These are phyloP conservation scores for Galagoides demidoff DNA, from an alignment of 2,797 vertebrate genomes.

Conservation along the genomic window DNA sequence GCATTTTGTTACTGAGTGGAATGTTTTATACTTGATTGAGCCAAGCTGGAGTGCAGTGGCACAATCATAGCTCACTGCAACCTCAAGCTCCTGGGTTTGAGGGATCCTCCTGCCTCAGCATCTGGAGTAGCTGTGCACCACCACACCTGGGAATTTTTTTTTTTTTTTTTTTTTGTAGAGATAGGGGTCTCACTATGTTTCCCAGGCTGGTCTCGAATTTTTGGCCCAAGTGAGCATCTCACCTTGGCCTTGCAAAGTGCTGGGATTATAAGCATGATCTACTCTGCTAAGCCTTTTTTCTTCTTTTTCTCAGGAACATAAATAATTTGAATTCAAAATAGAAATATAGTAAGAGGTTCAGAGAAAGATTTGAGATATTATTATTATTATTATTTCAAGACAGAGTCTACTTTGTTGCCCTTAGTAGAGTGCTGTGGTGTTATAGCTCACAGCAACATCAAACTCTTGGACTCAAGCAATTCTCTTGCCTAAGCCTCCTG, in stretches of 20 bases:
- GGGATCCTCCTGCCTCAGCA: not conserved
- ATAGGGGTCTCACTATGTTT: not conserved
- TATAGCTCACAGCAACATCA: no score
- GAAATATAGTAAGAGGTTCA: conserved; percentile 2
- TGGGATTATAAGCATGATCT: not conserved
- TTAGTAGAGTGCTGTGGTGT: no score
- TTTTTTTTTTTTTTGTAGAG: not conserved
- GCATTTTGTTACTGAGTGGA: not conserved
- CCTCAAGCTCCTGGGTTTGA: not conserved
- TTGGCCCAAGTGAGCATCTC: not conserved
- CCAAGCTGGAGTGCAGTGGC: not conserved
- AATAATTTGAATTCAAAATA: conserved; percentile 20
- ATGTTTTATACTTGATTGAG: not conserved
- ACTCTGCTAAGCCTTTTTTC: not conserved
- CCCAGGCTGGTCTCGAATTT: not conserved
- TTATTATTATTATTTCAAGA: no score
- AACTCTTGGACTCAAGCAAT: no score
- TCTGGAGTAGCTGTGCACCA: not conserved
- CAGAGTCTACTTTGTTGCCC: no score
- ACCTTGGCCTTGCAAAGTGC: not conserved
- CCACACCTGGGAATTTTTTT: not conserved
- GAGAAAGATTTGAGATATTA: conserved; percentile 16
- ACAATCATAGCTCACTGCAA: not conserved
- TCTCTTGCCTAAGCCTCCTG: no score
- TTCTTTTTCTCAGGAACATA: not conserved